A percentile compares a stretch with the other conserved stretches of the same genome.
phyloP scores from a whole-genome alignment of 2,113 vertebrate species.

The Rhinolophus ferrumequinum region DNA sequence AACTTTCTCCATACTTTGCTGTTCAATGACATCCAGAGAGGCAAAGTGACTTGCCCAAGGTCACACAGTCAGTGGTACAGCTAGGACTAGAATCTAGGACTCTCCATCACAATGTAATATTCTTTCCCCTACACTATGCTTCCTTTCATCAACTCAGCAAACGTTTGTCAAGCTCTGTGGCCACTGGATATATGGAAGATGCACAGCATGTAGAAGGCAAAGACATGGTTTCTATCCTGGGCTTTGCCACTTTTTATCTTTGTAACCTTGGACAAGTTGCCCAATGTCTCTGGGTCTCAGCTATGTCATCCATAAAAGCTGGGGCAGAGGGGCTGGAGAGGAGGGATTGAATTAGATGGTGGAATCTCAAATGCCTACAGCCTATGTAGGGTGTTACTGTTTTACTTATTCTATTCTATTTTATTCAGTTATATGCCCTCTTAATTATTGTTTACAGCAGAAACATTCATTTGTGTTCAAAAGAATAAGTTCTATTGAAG shows the following conservation, averaged over 20 bases:
- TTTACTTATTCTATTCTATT: neutral
- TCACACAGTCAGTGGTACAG: neutral
- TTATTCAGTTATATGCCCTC: neutral
- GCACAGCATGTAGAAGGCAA: neutral
- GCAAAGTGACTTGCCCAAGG: neutral
- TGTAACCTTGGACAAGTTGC: neutral
- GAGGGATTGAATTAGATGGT: neutral
- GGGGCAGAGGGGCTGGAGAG: neutral
- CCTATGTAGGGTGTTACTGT: neutral
- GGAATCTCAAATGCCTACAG: neutral
- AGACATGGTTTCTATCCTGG: neutral
- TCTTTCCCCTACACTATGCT: neutral
- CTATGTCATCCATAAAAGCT: neutral
- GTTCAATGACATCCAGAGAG: neutral
- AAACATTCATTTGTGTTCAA: neutral
- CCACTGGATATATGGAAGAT: neutral
- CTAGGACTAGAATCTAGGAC: neutral
- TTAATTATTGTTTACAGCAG: neutral
- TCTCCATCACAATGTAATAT: neutral
- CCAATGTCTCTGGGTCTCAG: neutral
- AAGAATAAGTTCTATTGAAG: slow-evolving; percentile 13
- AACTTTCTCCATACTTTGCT: neutral
- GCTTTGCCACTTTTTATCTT: neutral
- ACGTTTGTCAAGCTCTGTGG: neutral
- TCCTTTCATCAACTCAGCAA: neutral